Base-by-base conservation (phyloP, 2,888 invertebrate genomes). In the Eupithecia subumbrata region DNA sequence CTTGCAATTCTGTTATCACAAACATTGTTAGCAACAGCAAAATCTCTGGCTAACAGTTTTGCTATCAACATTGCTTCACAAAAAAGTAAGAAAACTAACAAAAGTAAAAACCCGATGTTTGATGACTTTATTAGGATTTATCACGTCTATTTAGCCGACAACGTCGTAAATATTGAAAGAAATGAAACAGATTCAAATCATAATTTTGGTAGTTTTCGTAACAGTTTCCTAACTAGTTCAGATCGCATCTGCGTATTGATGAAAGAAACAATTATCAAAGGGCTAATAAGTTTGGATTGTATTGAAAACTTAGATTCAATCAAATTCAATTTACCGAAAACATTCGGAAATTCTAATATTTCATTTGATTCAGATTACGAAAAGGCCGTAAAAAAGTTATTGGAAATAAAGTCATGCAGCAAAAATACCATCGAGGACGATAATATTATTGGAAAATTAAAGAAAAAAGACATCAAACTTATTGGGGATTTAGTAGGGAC, bases 101-200 rank as follows among this genome's bases (percentile, higher is more conserved):
- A 64, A 16, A 34, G 43, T 12, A 56, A 67, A 71, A 40, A 69
- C 48, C 40, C 69, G 30, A 52, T 75, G 64, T 64, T 11, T n/a
- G 69, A 72, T 25, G 72, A 75, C 37, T 40, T 72, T 64, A 64
- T 75, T n/a, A 48, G 34, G 11, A 48, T 25, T 8, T 75, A 72
- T 69, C 75, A 75, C n/a, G 64, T 75, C 7, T 75, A 67, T 52
- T 69, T 75, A 52, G 45, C 63, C 16, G 56, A 72, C 11, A 69
- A 72, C n/a, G 40, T 75, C 45, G 18, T 75, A 5, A 34, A 64
- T 16, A 52, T 75, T 12, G 48, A 16, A 22, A n/a, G 22, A 45
- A 18, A 37, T 18, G 22, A 67, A 43, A 45, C 30, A 63, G 25
- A 52, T 40, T 64, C 60, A 16, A 30, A 69, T 5, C 9, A 14